phyloP scores from a whole-genome alignment of 2,888 invertebrate species.

The Phania funesta region DNA sequence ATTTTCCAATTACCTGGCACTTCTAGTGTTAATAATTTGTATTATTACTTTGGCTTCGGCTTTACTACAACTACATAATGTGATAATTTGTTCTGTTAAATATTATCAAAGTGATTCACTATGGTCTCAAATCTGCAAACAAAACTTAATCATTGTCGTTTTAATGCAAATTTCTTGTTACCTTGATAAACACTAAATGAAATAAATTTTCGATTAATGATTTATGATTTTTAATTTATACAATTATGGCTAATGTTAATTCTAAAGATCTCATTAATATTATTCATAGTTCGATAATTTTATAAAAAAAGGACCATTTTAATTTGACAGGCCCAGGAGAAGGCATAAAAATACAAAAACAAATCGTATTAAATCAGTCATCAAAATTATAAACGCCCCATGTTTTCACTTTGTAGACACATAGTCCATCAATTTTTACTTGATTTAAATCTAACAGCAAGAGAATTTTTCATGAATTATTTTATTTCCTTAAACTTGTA shows the following conservation, averaged over 20 bases:
- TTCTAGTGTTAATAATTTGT: conserved; percentile 24
- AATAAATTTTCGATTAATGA: conserved; percentile 48
- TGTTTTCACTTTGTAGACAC: neutral
- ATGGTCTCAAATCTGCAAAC: conserved; percentile 26
- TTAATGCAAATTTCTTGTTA: conserved; percentile 66
- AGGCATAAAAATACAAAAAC: neutral
- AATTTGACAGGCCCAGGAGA: conserved; percentile 10
- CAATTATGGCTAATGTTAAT: conserved; percentile 37
- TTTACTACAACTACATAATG: neutral
- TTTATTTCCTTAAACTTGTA: conserved; percentile 22
- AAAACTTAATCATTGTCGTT: conserved; percentile 59
- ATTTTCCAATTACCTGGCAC: neutral
- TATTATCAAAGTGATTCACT: conserved; percentile 50
- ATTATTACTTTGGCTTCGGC: neutral
- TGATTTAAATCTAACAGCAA: neutral
- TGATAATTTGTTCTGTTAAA: conserved; percentile 42
- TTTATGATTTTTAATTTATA: conserved; percentile 49
- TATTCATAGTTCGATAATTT: neutral
- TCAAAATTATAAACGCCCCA: too few relatives aligned
- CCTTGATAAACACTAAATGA: conserved; percentile 56
- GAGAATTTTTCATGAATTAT: neutral
- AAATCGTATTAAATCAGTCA: too few relatives aligned
- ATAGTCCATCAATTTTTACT: neutral
- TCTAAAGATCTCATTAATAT: conserved; percentile 27
- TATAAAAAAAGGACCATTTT: neutral